A percentile compares a stretch with the other conserved stretches of the same genome.
Conservation (phyloP, 2,113 vertebrate genomes). For the Cariama cristata region DNA sequence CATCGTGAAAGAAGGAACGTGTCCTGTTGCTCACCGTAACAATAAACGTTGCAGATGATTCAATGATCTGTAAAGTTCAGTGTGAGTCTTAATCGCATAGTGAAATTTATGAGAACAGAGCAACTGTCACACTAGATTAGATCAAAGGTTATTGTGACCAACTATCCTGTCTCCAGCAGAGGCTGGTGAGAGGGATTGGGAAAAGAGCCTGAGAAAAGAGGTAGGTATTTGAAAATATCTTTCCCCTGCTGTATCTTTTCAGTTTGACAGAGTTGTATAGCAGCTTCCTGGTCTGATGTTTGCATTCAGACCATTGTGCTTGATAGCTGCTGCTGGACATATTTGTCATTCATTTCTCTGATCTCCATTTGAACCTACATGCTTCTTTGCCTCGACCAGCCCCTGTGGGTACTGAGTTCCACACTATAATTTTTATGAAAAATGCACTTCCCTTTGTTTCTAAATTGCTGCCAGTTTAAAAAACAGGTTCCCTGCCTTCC, state of each 20-base stretch:
- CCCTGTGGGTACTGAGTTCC: neutral
- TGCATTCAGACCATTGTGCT: neutral
- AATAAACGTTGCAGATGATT: neutral
- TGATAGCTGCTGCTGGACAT: neutral
- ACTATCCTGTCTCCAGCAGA: neutral
- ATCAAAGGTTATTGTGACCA: neutral
- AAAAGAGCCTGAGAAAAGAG: neutral
- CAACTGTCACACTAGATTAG: neutral
- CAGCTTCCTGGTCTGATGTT: neutral
- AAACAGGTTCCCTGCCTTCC: neutral
- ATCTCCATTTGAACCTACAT: neutral
- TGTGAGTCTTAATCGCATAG: neutral
- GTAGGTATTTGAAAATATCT: neutral
- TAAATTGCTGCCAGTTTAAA: neutral
- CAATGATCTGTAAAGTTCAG: neutral
- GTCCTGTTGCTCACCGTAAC: neutral
- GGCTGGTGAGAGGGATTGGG: neutral
- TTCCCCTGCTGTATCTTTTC: neutral
- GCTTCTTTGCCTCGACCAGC: neutral
- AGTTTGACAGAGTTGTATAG: neutral
- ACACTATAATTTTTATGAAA: neutral
- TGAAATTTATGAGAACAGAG: conserved; percentile 2
- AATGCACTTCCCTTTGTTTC: neutral
- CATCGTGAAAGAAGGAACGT: neutral
- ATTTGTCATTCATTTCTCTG: neutral